Conservation (phyloP, 2,113 vertebrate genomes). For the Trochalopteron elliotii region DNA sequence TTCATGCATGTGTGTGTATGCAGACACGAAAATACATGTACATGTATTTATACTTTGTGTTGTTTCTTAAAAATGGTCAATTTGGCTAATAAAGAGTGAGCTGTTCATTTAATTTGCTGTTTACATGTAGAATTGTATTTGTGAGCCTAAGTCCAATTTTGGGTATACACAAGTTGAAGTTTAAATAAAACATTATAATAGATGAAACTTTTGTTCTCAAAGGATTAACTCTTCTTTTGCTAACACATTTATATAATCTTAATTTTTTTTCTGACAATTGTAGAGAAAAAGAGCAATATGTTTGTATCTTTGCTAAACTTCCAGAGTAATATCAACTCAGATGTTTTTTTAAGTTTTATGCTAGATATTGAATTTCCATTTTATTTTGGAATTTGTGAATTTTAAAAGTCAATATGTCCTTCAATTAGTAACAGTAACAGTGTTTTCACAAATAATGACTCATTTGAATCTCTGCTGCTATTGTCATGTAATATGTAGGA, state of each 20-base stretch:
- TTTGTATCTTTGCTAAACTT: background rate
- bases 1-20: background rate
- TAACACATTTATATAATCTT: background rate
- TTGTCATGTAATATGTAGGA: background rate
- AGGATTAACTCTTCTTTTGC: background rate
- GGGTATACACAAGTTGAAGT: background rate
- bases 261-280: background rate
- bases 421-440: background rate
- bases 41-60: background rate
- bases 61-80: background rate
- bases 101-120: background rate
- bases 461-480: background rate
- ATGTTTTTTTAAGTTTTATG: background rate
- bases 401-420: background rate
- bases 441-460: background rate
- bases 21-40: background rate
- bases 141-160: background rate
- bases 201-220: background rate
- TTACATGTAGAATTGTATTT: background rate
- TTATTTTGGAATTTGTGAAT: background rate
- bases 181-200: background rate
- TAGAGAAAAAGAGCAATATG: background rate
- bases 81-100: background rate
- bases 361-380: background rate
- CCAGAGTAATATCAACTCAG: background rate